Conservation (phyloP, 2,113 vertebrate genomes). For the Gallinago paraguaiae region DNA sequence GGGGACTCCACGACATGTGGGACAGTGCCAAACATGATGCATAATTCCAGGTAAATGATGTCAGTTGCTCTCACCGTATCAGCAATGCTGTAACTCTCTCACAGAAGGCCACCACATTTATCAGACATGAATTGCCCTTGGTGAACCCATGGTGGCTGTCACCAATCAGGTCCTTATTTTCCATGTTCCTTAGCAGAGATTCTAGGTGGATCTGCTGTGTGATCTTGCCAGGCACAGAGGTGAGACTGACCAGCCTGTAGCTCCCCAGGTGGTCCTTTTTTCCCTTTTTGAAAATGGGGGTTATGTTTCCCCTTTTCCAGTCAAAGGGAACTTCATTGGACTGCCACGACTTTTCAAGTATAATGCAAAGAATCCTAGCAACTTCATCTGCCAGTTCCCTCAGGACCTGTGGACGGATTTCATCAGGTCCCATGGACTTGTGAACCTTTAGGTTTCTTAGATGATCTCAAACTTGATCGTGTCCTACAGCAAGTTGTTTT, state of each 20-base stretch:
- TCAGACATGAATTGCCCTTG: background rate
- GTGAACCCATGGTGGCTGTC: background rate
- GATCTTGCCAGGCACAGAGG: background rate
- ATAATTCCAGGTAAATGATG: background rate
- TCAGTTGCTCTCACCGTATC: background rate
- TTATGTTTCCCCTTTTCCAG: background rate
- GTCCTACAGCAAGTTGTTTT: background rate
- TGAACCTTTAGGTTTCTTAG: background rate
- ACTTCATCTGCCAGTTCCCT: background rate
- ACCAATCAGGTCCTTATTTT: background rate
- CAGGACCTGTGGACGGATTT: background rate
- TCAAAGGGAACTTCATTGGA: background rate
- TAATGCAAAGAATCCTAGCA: background rate
- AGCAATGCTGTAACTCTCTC: background rate
- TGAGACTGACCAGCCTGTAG: background rate
- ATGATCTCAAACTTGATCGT: background rate
- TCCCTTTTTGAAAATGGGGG: background rate
- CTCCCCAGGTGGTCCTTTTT: background rate
- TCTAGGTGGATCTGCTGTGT: background rate
- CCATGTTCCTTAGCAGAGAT: background rate
- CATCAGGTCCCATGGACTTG: background rate
- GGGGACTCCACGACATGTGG: too few species aligned
- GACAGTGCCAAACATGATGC: background rate
- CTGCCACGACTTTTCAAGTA: background rate
- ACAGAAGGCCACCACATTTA: background rate